Base-by-base conservation (phyloP, 2,888 invertebrate species). In the Aphidius colemani region DNA sequence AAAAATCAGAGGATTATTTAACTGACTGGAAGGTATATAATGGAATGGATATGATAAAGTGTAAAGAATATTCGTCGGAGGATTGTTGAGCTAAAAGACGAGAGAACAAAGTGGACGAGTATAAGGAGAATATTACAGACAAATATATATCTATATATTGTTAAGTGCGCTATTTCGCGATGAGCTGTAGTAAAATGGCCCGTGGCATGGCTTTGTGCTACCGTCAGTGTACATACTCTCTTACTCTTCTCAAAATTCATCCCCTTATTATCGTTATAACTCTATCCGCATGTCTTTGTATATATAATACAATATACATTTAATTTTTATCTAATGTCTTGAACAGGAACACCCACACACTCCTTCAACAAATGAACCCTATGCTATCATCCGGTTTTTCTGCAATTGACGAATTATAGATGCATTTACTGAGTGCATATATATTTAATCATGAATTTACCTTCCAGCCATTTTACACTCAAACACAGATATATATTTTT, bases 141-240 rank as follows among this genome's bases (percentile, higher is more conserved):
- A 18, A 18, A 18, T 18, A 18, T 30, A 30, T 30, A 30, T n/a
- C n/a, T 30, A 30, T 30, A 30, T 30, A 30, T 30, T 30, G 30
- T 30, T 30, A 30, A 30, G 30, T 30, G 30, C 30, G 5, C 30
- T 30, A 30, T 30, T 30, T 30, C 45, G 62, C 59, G 64, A 64
- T 66, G 64, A 66, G 57, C 63, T 58, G 30, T 30, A 51, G 67
- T 60, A 67, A 67, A 65, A 67, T 67, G 66, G 67, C 69, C 69
- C 49, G 64, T 67, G 66, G 69, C 67, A 53, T 61, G 53, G 67
- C 69, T 69, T 69, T 67, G 69, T 69, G 69, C 65, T 58, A 66
- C 66, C 64, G 66, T 66, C 69, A 63, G 67, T 60, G 61, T 65
- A 51, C 58, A 44, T 43, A 56, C 53, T 39, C 53, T 63, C 61